Percentiles rank a stretch among this genome's conserved stretches.
Conservation (phyloP, 1,140 invertebrate species). For the Temnothorax nylanderi region DNA sequence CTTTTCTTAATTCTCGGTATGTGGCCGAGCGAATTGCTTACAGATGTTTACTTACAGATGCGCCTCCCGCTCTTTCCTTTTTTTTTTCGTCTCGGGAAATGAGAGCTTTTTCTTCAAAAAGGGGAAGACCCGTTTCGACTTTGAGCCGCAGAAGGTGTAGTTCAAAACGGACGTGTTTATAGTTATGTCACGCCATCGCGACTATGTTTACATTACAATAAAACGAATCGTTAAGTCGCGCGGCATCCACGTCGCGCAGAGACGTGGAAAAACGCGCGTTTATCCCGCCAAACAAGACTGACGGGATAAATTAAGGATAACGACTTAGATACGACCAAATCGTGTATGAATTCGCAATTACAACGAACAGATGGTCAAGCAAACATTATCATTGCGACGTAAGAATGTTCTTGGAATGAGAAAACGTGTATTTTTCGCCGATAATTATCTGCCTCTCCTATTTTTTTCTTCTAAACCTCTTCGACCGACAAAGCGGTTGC, state of each 20-base stretch:
- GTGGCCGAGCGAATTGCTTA: not conserved
- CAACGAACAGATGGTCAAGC: not conserved
- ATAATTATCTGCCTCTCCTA: not conserved
- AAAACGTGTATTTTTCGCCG: not conserved
- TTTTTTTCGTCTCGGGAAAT: not conserved
- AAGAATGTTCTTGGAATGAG: not conserved
- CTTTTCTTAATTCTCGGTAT: not conserved
- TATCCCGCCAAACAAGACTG: not conserved
- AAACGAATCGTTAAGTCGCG: not conserved
- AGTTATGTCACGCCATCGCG: not conserved
- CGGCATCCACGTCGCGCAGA: not conserved
- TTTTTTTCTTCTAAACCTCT: not conserved
- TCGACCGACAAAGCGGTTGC: not conserved
- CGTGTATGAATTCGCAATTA: not conserved
- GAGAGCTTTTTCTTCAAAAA: not conserved
- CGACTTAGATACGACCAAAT: not conserved
- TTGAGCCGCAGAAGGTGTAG: not conserved
- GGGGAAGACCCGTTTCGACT: not conserved
- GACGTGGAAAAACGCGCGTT: not conserved
- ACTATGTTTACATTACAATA: not conserved
- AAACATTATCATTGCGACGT: not conserved
- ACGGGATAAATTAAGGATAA: constrained; percentile 10
- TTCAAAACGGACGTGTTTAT: not conserved
- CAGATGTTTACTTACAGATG: constrained; percentile 9
- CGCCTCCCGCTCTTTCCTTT: not conserved